Conservation (phyloP, 92 coral and sea anemone genomes). For the Galaxea fascicularis region DNA sequence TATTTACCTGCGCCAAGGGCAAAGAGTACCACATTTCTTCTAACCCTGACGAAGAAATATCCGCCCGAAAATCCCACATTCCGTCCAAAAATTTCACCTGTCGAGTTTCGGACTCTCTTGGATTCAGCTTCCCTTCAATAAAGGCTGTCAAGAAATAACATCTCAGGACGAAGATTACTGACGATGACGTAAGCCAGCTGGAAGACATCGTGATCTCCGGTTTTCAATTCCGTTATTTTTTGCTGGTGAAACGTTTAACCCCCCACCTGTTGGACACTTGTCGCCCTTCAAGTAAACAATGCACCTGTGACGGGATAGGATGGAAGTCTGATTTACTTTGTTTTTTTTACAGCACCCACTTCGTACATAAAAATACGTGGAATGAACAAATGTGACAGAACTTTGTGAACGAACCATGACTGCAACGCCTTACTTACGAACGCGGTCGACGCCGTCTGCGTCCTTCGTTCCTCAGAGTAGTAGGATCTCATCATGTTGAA, state of each 20-base stretch:
- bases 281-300: conserved; percentile 28
- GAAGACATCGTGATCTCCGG: conserved; percentile 1
- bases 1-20: conserved; percentile 74
- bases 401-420: no score
- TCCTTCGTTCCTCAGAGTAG: no score
- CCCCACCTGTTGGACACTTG: conserved; percentile 51
- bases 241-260: neutral
- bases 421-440: no score
- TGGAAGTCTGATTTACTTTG: no score
- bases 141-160: neutral
- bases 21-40: conserved; percentile 79
- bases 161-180: conserved; percentile 10
- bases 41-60: conserved; percentile 68
- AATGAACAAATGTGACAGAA: no score
- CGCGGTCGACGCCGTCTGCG: no score
- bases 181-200: neutral
- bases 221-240: conserved; percentile 1
- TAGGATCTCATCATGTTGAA: no score
- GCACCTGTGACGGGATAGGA: neutral
- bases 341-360: no score
- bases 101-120: conserved; percentile 88
- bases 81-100: conserved; percentile 82
- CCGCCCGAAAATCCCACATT: conserved; percentile 87
- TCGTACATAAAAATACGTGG: no score
- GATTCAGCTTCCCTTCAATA: conserved; percentile 69